Base-by-base conservation (phyloP, 2,797 vertebrate species). In the Eidolon dupreanum region DNA sequence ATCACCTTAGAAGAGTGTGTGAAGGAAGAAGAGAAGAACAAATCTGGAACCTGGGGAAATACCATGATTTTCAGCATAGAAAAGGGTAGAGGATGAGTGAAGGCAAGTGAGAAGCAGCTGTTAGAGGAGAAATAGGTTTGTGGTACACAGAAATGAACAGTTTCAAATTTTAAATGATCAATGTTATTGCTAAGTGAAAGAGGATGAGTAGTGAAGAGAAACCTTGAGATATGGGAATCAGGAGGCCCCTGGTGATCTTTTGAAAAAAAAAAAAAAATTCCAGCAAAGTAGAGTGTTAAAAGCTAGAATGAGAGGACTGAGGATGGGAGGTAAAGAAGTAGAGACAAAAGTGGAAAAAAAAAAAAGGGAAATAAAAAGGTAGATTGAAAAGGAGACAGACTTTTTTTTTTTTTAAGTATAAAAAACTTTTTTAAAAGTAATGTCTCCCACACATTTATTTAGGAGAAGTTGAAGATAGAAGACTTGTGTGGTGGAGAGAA, bases 211-310 rank as follows among this genome's bases (percentile, higher is more conserved):
- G 36, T 55, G 81, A 71, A 28, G 85, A 65, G 77, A 73, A 36
- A 12, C 20, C 33, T 86, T 28, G 38, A 75, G 51, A 63, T 55
- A 33, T 84, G n/a, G n/a, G 38, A 66, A 49, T 92, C 11, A 87
- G 85, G 26, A 90, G 20, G 53, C 59, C 55, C 22, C 71, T 66
- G 49, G 46, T 68, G n/a, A 85, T 61, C 31, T 57, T 88, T 36
- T 85, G 36, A 83, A 92, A 71, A 88, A 90, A 65, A 49, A 49
- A 91, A 95, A 83, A 87, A 90, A 65, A 49, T 41, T 74, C 33
- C n/a, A 82, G 51, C 33, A 43, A 79, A 70, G 24, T 11, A 43
- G 46, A 93, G 20, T 12, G 12, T 82, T 63, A 61, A 84, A 83
- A 92, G 61, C 55, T 89, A 61, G 41, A 63, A 61, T 49, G 26